Evolutionary conservation across 2,888 invertebrate species (phyloP).

Genomic region (Eurytoma adleriae): DNA sequence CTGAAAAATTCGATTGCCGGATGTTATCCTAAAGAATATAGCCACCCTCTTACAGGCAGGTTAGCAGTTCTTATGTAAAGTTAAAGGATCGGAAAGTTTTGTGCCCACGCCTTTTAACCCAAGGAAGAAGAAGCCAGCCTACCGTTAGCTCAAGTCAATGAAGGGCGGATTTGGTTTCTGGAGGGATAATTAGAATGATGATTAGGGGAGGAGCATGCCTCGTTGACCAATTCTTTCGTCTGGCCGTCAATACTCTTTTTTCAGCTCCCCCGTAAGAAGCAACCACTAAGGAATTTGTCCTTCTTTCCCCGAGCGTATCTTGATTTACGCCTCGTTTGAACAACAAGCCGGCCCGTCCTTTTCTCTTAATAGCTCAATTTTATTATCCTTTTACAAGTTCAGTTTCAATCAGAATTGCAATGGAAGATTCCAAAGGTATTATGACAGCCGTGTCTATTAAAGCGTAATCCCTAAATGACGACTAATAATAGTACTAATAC

Average conservation of each 20-base stretch:
- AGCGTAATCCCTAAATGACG: no score
- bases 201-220: slow-evolving; percentile 70
- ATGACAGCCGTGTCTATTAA: no score
- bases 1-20: no score
- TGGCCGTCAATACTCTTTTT: slow-evolving; percentile 3
- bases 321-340: slow-evolving; percentile 19
- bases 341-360: not conserved
- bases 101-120: not conserved
- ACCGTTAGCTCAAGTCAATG: slow-evolving; percentile 55
- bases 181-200: slow-evolving; percentile 72
- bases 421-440: no score
- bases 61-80: not conserved
- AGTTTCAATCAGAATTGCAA: no score
- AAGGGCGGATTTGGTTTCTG: slow-evolving; percentile 70
- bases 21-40: not conserved
- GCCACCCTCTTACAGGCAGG: not conserved
- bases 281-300: not conserved
- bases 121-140: slow-evolving; percentile 23
- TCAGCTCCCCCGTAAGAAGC: not conserved
- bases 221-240: slow-evolving; percentile 69
- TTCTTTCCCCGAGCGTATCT: not conserved
- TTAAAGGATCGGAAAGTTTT: slow-evolving; percentile 34
- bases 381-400: no score
- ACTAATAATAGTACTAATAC: no score
- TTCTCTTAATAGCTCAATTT: no score